Base-by-base conservation (phyloP, 2,797 vertebrate genomes). In the Pseudocheirus occidentalis region DNA sequence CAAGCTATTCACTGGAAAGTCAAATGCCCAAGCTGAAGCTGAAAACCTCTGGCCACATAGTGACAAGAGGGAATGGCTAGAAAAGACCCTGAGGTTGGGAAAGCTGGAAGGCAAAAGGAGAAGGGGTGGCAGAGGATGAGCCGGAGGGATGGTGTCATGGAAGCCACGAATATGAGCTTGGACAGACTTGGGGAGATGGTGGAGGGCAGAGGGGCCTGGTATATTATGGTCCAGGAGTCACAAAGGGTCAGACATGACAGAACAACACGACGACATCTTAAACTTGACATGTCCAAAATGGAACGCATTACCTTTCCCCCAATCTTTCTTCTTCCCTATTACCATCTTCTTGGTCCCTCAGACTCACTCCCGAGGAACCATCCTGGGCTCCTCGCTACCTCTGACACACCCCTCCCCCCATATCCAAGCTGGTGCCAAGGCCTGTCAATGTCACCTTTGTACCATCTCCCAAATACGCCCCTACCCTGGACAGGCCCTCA, bases 291-390 rank as follows among this genome's bases (percentile, higher is more conserved):
- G 4, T 31, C 59, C 31, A 14, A 40, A 40, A 73, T 2, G 18
- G n/a, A 40, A 73, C 16, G 40, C 5, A n/a, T 66, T 2, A 21
- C 40, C 66, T 18, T 73, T 73, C 18, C 16, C 62, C 34, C 55
- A 56, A 55, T 18, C 55, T 55, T 55, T 55, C 55, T 1, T 34
- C 34, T 73, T 73, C 66, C 66, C 62, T 66, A 16, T 66, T n/a
- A n/a, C 14, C 14, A 11, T 4, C 16, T 34, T n/a, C 3, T 5
- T 1, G 2, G 16, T 0, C n/a, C 13, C 14, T 4, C 66, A 73
- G 66, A n/a, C 16, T 40, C 5, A 73, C 16, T 21, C 5, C 16
- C 1, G 18, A 40, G n/a, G 16, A 11, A 2, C 40, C 66, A 40
- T 24, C 18, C n/a, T 40, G 66, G n/a, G 9, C n/a, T 7, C n/a